phyloP scores from a whole-genome alignment of 2,797 vertebrate species.

The Catharus ustulatus region DNA sequence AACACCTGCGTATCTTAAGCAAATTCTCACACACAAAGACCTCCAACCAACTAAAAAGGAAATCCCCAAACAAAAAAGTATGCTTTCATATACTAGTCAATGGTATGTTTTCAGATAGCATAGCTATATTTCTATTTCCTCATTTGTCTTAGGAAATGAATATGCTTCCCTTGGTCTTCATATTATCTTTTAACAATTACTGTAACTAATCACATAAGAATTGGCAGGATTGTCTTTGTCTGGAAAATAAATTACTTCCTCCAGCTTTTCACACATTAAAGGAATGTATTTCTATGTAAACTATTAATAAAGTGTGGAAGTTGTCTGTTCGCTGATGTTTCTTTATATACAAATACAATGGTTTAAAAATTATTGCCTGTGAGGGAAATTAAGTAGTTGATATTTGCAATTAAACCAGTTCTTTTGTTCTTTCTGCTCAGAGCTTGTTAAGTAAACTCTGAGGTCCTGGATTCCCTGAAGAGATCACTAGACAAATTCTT shows the following conservation, averaged over 20 bases:
- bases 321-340: neutral
- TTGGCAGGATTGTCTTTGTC: neutral
- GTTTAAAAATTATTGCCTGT: neutral
- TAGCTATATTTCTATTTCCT: neutral
- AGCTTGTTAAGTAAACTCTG: neutral
- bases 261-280: neutral
- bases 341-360: neutral
- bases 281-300: neutral
- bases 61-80: accelerated
- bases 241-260: neutral
- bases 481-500: neutral
- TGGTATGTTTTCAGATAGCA: neutral
- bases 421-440: neutral
- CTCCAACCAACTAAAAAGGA: neutral
- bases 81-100: neutral
- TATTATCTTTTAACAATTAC: neutral
- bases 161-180: neutral
- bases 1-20: neutral
- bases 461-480: neutral
- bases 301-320: neutral
- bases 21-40: neutral
- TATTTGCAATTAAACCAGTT: neutral
- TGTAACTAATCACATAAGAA: neutral
- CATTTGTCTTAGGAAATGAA: neutral
- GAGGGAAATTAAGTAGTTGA: neutral